Evolutionary conservation across 2,113 vertebrate species (phyloP).

Genomic region (Eudyptes chrysolophus): DNA sequence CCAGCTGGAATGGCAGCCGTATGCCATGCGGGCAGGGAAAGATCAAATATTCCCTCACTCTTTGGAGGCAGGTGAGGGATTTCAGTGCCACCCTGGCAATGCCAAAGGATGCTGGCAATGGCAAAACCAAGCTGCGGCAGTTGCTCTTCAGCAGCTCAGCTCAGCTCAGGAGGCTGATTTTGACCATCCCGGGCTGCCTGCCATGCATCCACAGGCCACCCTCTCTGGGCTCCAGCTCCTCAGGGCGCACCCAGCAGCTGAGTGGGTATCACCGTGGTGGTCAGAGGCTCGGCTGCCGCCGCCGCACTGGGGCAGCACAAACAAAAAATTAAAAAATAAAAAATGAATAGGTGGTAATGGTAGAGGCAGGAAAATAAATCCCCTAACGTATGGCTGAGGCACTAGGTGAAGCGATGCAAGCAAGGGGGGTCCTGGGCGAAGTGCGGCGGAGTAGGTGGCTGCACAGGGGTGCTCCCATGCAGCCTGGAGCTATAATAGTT

Average conservation of each 20-base stretch:
- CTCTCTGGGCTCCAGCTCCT: fast-evolving
- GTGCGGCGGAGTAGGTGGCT: fast-evolving
- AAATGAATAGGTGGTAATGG: fast-evolving
- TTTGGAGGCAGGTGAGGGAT: neutral
- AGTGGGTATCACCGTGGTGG: fast-evolving
- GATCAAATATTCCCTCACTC: no score
- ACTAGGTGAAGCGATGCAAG: fast-evolving
- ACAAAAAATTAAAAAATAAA: fast-evolving
- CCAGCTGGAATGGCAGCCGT: neutral
- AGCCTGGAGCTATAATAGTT: neutral
- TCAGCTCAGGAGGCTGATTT: neutral
- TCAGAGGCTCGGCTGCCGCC: neutral
- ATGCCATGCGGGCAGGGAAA: fast-evolving
- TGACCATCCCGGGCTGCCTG: neutral
- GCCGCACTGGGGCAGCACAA: neutral
- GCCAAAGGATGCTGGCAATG: neutral
- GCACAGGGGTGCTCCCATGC: neutral
- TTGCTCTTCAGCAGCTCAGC: neutral
- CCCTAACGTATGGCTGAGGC: fast-evolving
- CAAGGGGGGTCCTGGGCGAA: neutral
- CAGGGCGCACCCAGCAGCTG: fast-evolving
- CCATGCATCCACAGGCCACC: neutral
- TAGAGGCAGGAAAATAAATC: neutral
- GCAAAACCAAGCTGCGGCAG: fast-evolving
- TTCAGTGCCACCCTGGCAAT: fast-evolving